phyloP scores from a whole-genome alignment of 2,797 vertebrate species.

The Characodon lateralis region DNA sequence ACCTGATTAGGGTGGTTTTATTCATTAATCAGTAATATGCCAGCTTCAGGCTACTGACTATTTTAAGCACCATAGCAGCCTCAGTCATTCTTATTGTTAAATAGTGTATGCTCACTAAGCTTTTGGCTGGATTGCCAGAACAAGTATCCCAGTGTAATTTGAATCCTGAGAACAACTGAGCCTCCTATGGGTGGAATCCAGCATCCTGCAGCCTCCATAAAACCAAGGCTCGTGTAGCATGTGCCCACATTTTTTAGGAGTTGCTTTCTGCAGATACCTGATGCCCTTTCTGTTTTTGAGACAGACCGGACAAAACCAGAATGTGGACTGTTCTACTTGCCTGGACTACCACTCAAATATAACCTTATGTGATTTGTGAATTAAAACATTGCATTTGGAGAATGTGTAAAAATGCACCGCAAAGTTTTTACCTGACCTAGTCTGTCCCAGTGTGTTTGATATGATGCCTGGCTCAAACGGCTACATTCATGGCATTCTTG shows the following conservation, averaged over 20 bases:
- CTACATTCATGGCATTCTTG: constrained; percentile 29
- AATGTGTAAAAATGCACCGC: not conserved
- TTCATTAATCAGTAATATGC: constrained; percentile 40
- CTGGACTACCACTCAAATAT: constrained; percentile 18
- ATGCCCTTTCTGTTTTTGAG: constrained; percentile 7
- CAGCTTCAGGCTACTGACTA: constrained; percentile 41
- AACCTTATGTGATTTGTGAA: constrained; percentile 13
- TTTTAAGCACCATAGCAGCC: constrained; percentile 46
- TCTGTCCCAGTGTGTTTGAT: not conserved
- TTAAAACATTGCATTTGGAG: constrained; percentile 2
- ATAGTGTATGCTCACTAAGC: not conserved
- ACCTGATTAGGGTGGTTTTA: constrained; percentile 41
- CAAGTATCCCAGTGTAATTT: constrained; percentile 10
- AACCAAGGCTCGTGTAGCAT: constrained; percentile 16
- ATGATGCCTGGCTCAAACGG: not conserved
- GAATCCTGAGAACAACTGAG: constrained; percentile 13
- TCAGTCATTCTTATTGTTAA: not conserved
- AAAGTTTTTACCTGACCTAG: not conserved
- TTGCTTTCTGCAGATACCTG: constrained; percentile 4
- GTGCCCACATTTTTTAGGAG: constrained; percentile 42
- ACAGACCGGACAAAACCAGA: not conserved
- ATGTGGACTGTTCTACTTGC: not conserved
- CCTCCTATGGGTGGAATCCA: constrained; percentile 2
- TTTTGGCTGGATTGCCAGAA: constrained; percentile 18
- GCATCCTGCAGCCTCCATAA: constrained; percentile 24